Percentiles rank a stretch among this genome's conserved stretches.
These are phyloP conservation scores for Leptopilina syphax DNA, from an alignment of 2,888 invertebrate genomes.

Conservation along the genomic window DNA sequence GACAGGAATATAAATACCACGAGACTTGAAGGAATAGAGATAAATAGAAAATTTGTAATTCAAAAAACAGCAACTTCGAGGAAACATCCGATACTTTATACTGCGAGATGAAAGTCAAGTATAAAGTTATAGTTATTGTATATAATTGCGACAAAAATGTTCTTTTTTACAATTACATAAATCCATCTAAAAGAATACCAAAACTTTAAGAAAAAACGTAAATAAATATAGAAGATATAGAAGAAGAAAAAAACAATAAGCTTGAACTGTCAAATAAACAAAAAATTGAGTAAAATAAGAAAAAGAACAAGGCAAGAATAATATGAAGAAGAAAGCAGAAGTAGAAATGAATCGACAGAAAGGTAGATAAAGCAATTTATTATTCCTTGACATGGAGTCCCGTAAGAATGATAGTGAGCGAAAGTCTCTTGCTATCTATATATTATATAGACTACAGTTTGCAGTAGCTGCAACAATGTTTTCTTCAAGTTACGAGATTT, in stretches of 20 bases:
- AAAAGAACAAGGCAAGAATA: not conserved
- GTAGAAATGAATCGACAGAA: slow-evolving; percentile 17
- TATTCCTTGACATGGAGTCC: slow-evolving; percentile 18
- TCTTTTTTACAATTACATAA: no score
- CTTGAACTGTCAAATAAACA: not conserved
- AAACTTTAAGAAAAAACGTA: not conserved
- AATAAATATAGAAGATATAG: not conserved
- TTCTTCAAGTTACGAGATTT: slow-evolving; percentile 21
- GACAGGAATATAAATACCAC: not conserved
- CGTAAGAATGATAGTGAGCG: slow-evolving; percentile 5
- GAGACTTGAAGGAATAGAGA: no score
- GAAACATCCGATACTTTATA: no score
- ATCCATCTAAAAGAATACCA: no score
- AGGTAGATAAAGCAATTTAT: slow-evolving; percentile 40
- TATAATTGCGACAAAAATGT: no score
- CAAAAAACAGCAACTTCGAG: no score
- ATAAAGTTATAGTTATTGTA: no score
- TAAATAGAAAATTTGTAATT: not conserved
- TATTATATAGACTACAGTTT: not conserved
- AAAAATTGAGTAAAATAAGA: not conserved
- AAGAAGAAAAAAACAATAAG: not conserved
- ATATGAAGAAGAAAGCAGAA: not conserved
- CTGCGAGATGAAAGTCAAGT: no score
- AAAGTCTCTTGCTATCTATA: not conserved
- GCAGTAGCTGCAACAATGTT: not conserved